Conservation (phyloP, 2,888 invertebrate species). For the Sclerodermus sp. region DNA sequence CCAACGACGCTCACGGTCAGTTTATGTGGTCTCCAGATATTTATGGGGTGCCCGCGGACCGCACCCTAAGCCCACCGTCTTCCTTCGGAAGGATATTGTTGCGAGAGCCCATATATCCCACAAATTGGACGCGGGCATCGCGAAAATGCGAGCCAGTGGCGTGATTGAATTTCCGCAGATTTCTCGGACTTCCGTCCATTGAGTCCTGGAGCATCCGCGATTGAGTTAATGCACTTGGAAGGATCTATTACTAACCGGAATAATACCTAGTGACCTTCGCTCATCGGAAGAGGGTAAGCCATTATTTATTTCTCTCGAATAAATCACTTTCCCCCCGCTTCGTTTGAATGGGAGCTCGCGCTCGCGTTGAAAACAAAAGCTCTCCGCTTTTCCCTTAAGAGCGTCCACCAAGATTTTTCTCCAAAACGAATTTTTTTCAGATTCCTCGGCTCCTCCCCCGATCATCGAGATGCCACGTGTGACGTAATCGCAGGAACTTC, state of each 20-base stretch:
- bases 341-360: too few species aligned
- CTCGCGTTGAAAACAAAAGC: too few species aligned
- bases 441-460: too few species aligned
- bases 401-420: too few species aligned
- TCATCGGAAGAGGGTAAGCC: too few species aligned
- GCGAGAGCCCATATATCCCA: slow-evolving; percentile 30
- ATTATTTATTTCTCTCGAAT: too few species aligned
- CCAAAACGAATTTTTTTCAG: too few species aligned
- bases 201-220: slow-evolving; percentile 4
- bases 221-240: slow-evolving; percentile 8
- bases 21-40: slow-evolving; percentile 38
- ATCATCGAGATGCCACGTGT: too few species aligned
- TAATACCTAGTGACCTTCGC: too few species aligned
- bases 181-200: slow-evolving; percentile 7
- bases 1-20: slow-evolving; percentile 27
- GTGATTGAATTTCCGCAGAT: slow-evolving; percentile 35
- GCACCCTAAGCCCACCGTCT: neutral
- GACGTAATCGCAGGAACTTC: too few species aligned
- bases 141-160: slow-evolving; percentile 35
- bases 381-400: too few species aligned
- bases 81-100: slow-evolving; percentile 8
- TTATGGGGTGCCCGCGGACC: slow-evolving; percentile 28
- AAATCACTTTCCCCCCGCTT: too few species aligned
- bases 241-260: neutral
- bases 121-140: slow-evolving; percentile 39